A percentile compares a stretch with the other conserved stretches of the same genome.
Conservation (phyloP, 2,797 vertebrate genomes). For the Oreonectes daqikongensis region DNA sequence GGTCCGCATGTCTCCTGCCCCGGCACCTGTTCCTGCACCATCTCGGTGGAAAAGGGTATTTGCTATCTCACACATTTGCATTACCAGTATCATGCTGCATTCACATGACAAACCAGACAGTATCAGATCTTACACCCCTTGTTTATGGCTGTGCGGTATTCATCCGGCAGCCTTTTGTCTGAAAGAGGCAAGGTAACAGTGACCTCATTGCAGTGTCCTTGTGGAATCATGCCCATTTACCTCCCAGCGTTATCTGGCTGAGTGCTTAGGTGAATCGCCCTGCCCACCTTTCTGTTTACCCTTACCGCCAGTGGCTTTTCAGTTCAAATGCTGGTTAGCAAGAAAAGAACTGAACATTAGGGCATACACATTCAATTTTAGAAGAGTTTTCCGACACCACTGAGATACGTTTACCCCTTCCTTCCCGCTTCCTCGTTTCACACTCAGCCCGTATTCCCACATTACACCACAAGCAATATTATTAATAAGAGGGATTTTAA, state of each 20-base stretch:
- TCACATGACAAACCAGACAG: background rate
- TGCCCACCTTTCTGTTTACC: slow-evolving; percentile 39
- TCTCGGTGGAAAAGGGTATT: slow-evolving; percentile 44
- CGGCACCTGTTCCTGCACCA: slow-evolving; percentile 26
- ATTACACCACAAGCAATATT: slow-evolving; percentile 70
- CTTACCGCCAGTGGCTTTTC: slow-evolving; percentile 29
- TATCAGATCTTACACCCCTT: slow-evolving; percentile 9
- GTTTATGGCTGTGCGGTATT: slow-evolving; percentile 26
- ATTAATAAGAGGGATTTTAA: slow-evolving; percentile 76
- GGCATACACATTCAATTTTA: background rate
- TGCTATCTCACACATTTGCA: slow-evolving; percentile 26
- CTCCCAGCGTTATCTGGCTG: slow-evolving; percentile 51
- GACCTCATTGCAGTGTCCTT: slow-evolving; percentile 54
- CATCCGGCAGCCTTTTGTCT: slow-evolving; percentile 14
- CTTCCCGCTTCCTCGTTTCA: slow-evolving; percentile 44
- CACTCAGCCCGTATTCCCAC: slow-evolving; percentile 27
- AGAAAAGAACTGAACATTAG: background rate
- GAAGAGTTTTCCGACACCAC: background rate
- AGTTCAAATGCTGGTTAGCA: slow-evolving; percentile 9
- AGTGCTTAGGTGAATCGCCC: slow-evolving; percentile 39
- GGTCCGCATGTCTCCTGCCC: background rate
- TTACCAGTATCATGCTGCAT: background rate
- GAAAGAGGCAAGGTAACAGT: slow-evolving; percentile 31
- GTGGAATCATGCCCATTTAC: slow-evolving; percentile 48
- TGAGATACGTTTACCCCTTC: slow-evolving; percentile 27